A percentile compares a stretch with the other conserved stretches of the same genome.
phyloP scores from a whole-genome alignment of 2,888 invertebrate species.

The Liopterus haemorrhoidalis region DNA sequence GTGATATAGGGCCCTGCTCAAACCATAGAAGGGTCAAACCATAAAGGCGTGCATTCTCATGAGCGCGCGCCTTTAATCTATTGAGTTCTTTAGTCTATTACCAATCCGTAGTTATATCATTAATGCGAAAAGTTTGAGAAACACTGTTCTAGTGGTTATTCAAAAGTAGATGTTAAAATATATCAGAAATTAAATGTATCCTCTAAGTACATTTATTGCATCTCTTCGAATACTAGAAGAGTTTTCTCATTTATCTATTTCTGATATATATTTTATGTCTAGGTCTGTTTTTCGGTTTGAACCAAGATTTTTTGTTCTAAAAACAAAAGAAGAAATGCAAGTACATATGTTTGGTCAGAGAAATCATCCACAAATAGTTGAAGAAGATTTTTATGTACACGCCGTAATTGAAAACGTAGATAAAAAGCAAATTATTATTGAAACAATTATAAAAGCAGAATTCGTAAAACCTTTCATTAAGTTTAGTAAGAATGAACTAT shows the following conservation, averaged over 20 bases:
- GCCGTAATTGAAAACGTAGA: constrained; percentile 51
- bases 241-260: neutral
- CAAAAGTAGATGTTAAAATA: too few species aligned
- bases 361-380: constrained; percentile 44
- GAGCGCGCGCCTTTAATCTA: too few species aligned
- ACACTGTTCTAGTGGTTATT: too few species aligned
- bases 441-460: constrained; percentile 49
- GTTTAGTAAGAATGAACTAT: constrained; percentile 47
- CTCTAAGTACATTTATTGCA: too few species aligned
- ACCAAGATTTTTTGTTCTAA: constrained; percentile 48
- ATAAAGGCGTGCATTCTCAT: too few species aligned
- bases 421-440: constrained; percentile 50
- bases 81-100: too few species aligned
- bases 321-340: constrained; percentile 46
- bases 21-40: too few species aligned
- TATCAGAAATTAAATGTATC: too few species aligned
- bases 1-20: too few species aligned
- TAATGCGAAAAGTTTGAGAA: too few species aligned
- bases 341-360: constrained; percentile 45
- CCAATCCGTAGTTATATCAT: too few species aligned
- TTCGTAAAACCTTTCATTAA: constrained; percentile 56
- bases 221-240: constrained; percentile 3
- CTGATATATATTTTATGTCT: constrained; percentile 25
- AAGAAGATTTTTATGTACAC: constrained; percentile 55
- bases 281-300: constrained; percentile 49